These are phyloP conservation scores for Tenthredo amoena DNA, from an alignment of 2,888 invertebrate species.

Conservation along the genomic window DNA sequence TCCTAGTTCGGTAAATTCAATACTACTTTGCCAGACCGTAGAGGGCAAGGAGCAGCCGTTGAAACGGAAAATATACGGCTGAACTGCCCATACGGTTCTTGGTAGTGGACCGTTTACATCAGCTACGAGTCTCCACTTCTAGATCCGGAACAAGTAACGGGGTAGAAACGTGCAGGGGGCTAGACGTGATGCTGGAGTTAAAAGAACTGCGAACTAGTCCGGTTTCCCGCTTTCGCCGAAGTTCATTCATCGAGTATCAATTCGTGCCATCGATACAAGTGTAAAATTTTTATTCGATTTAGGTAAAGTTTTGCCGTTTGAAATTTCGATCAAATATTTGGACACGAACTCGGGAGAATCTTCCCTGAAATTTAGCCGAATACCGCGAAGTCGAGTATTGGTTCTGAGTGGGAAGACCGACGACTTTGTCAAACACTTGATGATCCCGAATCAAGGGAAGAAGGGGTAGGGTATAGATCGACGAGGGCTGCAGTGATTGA, in stretches of 20 bases:
- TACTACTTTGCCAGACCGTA: background rate
- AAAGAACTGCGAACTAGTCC: background rate
- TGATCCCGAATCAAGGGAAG: background rate
- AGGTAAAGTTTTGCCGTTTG: background rate
- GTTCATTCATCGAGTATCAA: background rate
- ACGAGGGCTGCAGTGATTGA: slow-evolving; percentile 14
- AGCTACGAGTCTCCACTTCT: background rate
- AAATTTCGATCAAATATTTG: background rate
- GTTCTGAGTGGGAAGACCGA: background rate
- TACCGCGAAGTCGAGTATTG: slow-evolving; percentile 9
- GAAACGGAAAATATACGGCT: background rate
- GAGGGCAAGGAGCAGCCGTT: background rate
- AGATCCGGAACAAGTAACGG: slow-evolving; percentile 4
- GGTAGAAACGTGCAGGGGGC: too few relatives aligned
- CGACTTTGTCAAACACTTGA: slow-evolving; percentile 26
- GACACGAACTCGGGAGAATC: background rate
- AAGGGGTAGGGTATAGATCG: background rate
- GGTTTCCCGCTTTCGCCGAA: background rate
- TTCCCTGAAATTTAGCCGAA: background rate
- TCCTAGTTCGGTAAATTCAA: slow-evolving; percentile 37
- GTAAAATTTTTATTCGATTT: background rate
- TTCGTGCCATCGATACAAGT: background rate
- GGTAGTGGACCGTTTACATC: slow-evolving; percentile 17
- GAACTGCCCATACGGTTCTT: background rate
- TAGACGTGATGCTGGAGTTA: background rate